A percentile compares a stretch with the other conserved stretches of the same genome.
Evolutionary conservation across 2,797 vertebrate species (phyloP).

Genomic region (Graptemys geographica): DNA sequence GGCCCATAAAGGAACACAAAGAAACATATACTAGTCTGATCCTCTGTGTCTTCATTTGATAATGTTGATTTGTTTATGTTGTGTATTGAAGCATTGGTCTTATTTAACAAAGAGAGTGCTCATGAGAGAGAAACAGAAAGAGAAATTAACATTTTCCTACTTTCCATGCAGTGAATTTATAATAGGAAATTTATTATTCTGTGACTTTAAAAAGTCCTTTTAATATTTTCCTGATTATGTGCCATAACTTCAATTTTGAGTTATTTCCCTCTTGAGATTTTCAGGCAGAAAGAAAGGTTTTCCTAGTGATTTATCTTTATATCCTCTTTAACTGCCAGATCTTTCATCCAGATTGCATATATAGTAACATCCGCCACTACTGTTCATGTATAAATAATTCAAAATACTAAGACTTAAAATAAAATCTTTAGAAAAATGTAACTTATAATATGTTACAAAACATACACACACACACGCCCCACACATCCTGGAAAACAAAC

Average conservation of each 20-base stretch:
- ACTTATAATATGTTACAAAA: not conserved
- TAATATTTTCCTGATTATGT: constrained; percentile 9
- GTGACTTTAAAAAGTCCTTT: not conserved
- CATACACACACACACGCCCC: not conserved
- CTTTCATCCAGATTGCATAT: not conserved
- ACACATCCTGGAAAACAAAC: not conserved
- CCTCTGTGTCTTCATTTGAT: not conserved
- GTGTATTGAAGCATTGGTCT: not conserved
- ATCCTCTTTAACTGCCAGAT: not conserved
- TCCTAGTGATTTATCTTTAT: not conserved
- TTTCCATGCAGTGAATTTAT: not conserved
- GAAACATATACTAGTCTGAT: not conserved
- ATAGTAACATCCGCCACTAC: not conserved
- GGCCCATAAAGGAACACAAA: not conserved
- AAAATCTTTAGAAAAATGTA: not conserved
- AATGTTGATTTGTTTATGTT: not conserved
- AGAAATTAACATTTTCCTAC: not conserved
- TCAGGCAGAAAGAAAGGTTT: not conserved
- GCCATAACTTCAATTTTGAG: constrained; percentile 3
- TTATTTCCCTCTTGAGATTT: not conserved
- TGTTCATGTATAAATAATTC: not conserved
- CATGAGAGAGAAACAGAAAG: not conserved
- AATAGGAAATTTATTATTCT: not conserved
- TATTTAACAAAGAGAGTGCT: not conserved
- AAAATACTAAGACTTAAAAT: not conserved